Percentiles rank a stretch among this genome's conserved stretches.
Evolutionary conservation across 1,140 invertebrate genomes (phyloP).

Genomic region (silkworm (Bombyx mori)): DNA sequence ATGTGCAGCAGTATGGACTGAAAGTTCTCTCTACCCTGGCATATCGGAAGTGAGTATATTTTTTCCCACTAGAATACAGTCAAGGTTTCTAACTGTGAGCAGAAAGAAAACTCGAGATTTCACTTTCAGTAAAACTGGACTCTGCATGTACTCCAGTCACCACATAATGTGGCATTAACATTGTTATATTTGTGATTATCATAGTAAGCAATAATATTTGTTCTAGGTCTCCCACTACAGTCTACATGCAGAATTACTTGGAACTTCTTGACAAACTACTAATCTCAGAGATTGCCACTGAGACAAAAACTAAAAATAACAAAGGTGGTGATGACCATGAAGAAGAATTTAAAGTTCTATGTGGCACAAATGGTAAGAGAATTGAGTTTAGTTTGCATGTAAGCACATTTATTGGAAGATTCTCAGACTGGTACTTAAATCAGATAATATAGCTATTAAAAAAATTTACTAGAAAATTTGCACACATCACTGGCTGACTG

Average conservation of each 20-base stretch:
- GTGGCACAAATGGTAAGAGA: slow-evolving; percentile 47
- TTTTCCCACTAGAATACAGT: not conserved
- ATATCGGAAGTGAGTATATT: slow-evolving; percentile 46
- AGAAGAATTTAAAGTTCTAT: slow-evolving; percentile 62
- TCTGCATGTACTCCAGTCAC: too few species aligned
- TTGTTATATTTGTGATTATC: too few species aligned
- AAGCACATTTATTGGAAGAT: too few species aligned
- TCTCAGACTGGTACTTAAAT: too few species aligned
- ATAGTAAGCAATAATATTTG: too few species aligned
- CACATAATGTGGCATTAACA: too few species aligned
- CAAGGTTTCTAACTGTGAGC: not conserved
- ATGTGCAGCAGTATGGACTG: slow-evolving; percentile 55
- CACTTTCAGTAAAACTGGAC: not conserved
- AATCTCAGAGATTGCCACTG: slow-evolving; percentile 65
- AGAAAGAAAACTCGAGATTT: not conserved
- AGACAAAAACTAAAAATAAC: slow-evolving; percentile 30
- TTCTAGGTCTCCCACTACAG: slow-evolving; percentile 69
- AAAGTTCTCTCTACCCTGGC: slow-evolving; percentile 49
- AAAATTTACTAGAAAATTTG: too few species aligned
- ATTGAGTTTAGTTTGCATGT: too few species aligned
- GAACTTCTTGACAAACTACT: slow-evolving; percentile 76
- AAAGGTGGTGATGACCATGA: slow-evolving; percentile 39
- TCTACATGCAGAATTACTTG: slow-evolving; percentile 80
- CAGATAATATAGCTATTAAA: too few species aligned
- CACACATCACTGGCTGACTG: too few species aligned